Evolutionary conservation across 2,888 invertebrate species (phyloP).

Genomic region (Drosophila cracens): DNA sequence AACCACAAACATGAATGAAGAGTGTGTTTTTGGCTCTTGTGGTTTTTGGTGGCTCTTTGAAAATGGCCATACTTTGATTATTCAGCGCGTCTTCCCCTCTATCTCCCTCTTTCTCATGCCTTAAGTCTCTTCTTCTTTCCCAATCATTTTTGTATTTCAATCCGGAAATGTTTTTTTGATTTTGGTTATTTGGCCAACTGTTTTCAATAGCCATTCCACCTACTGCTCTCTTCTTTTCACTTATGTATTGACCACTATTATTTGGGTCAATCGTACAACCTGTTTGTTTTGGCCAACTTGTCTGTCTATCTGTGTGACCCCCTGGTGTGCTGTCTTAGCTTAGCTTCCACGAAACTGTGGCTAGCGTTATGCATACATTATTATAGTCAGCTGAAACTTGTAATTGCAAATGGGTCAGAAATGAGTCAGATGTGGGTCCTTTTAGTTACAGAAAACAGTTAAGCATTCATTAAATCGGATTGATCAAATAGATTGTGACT

Average conservation of each 20-base stretch:
- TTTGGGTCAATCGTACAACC: slow-evolving; percentile 32
- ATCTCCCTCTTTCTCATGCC: background rate
- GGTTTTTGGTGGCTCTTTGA: slow-evolving; percentile 5
- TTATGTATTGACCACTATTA: slow-evolving; percentile 22
- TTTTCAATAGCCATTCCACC: slow-evolving; percentile 2
- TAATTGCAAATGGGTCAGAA: slow-evolving; percentile 1
- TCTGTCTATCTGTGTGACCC: background rate
- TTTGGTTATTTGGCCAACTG: slow-evolving; percentile 46
- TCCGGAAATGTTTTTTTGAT: slow-evolving; percentile 62
- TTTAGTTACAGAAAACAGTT: background rate
- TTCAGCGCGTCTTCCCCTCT: slow-evolving; percentile 5
- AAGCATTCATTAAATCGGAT: background rate
- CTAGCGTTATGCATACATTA: background rate
- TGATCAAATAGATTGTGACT: background rate
- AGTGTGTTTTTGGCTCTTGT: slow-evolving; percentile 1
- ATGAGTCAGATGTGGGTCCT: background rate
- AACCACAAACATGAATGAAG: slow-evolving; percentile 14
- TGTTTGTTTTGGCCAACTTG: slow-evolving; percentile 22
- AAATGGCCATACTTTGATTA: slow-evolving; percentile 41
- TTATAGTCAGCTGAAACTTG: background rate
- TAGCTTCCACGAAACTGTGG: background rate
- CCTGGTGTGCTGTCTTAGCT: background rate
- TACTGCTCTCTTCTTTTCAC: background rate
- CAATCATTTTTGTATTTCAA: slow-evolving; percentile 33
- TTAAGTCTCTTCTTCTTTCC: background rate